phyloP scores from a whole-genome alignment of 2,797 vertebrate genomes.

The Gymnothorax reevesii region DNA sequence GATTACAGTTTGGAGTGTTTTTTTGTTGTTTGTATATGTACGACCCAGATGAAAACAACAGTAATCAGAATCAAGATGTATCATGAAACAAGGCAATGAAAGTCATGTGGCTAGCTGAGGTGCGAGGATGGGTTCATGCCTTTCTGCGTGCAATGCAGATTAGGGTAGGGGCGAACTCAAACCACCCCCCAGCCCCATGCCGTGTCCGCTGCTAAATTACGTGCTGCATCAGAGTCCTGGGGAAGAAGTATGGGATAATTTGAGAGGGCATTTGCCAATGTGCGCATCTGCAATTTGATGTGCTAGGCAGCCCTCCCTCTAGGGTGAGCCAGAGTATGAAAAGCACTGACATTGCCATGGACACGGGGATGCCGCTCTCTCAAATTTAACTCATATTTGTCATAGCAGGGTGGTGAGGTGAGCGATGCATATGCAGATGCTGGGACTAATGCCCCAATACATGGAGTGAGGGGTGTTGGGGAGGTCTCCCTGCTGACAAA shows the following conservation, averaged over 20 bases:
- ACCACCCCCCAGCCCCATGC: background rate
- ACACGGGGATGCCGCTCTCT: conserved; percentile 22
- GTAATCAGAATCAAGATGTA: conserved; percentile 13
- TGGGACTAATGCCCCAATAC: background rate
- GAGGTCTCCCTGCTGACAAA: background rate
- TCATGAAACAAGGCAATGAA: conserved; percentile 6
- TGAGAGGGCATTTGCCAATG: background rate
- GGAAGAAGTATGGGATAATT: background rate
- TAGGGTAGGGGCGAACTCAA: background rate
- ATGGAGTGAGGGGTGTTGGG: background rate
- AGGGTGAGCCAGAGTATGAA: too few relatives aligned
- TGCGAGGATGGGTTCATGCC: background rate
- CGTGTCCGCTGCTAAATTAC: background rate
- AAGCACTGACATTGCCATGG: background rate
- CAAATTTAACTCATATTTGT: conserved; percentile 64
- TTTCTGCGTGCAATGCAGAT: background rate
- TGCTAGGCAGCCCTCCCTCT: background rate
- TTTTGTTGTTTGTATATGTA: background rate
- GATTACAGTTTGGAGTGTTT: background rate
- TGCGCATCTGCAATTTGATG: conserved; percentile 7
- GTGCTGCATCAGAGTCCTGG: background rate
- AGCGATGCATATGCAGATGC: conserved; percentile 61
- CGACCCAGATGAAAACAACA: background rate
- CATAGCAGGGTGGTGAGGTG: conserved; percentile 50
- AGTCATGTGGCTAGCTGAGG: background rate